Percentiles rank a stretch among this genome's conserved stretches.
Evolutionary conservation across 2,797 vertebrate species (phyloP).

Genomic region (Acipenser transmontanus): DNA sequence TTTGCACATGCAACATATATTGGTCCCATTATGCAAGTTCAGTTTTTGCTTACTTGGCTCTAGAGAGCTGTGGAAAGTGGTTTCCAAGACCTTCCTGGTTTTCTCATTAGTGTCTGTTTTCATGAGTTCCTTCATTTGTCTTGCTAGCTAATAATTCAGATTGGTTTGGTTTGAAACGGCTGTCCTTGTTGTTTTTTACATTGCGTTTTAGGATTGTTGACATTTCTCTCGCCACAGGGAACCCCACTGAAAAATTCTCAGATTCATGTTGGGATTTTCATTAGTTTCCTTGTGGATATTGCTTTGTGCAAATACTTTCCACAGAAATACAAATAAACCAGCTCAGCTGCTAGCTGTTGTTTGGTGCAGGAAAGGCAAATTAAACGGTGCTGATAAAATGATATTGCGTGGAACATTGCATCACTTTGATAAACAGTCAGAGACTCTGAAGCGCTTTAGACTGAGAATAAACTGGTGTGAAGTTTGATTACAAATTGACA

Average conservation of each 20-base stretch:
- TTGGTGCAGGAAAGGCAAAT: not conserved
- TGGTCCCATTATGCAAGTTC: too few species aligned
- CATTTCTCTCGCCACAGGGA: conserved; percentile 26
- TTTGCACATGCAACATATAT: too few species aligned
- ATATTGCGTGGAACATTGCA: too few species aligned
- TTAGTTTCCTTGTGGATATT: conserved; percentile 32
- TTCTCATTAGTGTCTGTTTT: conserved; percentile 42
- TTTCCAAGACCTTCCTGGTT: conserved; percentile 53
- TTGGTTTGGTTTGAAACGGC: conserved; percentile 42
- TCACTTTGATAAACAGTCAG: too few species aligned
- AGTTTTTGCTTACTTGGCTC: too few species aligned
- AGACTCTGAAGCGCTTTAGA: too few species aligned
- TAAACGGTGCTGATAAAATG: too few species aligned
- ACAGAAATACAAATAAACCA: conserved; percentile 32
- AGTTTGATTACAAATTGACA: too few species aligned
- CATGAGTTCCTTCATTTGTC: conserved; percentile 29
- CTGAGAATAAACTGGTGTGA: too few species aligned
- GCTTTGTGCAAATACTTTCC: conserved; percentile 27
- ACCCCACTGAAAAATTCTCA: conserved; percentile 36
- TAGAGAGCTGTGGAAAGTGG: too few species aligned
- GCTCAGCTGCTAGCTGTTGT: not conserved
- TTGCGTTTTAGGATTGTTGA: conserved; percentile 31
- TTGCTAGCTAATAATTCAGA: conserved; percentile 42
- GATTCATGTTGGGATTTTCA: conserved; percentile 32
- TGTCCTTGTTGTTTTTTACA: conserved; percentile 38